These are phyloP conservation scores for Lochmaea crataegi DNA, from an alignment of 2,888 invertebrate genomes.

Conservation along the genomic window DNA sequence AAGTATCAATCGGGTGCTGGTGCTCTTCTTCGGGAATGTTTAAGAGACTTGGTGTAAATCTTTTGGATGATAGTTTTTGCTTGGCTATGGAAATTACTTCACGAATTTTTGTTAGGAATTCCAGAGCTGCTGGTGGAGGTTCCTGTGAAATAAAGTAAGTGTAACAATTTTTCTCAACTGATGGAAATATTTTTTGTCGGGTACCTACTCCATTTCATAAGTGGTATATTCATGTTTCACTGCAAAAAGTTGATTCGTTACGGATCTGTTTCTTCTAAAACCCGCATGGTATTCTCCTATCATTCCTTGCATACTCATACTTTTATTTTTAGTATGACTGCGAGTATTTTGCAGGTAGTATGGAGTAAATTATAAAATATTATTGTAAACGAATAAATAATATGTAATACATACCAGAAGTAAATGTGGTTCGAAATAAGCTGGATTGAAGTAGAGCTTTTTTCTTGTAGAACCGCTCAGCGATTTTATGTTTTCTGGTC, in stretches of 20 bases:
- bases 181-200: too few relatives aligned
- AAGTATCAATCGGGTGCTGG: constrained; percentile 66
- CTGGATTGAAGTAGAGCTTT: constrained; percentile 90
- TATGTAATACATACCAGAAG: constrained; percentile 73
- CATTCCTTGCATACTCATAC: background rate
- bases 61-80: constrained; percentile 85
- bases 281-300: background rate
- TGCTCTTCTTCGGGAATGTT: constrained; percentile 86
- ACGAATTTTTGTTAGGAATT: constrained; percentile 88
- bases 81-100: constrained; percentile 92
- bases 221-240: too few relatives aligned
- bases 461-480: constrained; percentile 78
- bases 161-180: too few relatives aligned
- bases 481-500: constrained; percentile 74
- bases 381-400: background rate
- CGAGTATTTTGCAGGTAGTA: background rate
- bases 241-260: too few relatives aligned
- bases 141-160: constrained; percentile 69
- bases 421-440: constrained; percentile 89
- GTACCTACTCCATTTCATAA: too few relatives aligned
- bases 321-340: background rate
- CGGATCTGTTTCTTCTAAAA: background rate
- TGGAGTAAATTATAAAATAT: constrained; percentile 20
- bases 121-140: constrained; percentile 90
- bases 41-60: constrained; percentile 81